A percentile compares a stretch with the other conserved stretches of the same genome.
Conservation (phyloP, 2,888 invertebrate genomes). For the Herminia tarsipennalis region DNA sequence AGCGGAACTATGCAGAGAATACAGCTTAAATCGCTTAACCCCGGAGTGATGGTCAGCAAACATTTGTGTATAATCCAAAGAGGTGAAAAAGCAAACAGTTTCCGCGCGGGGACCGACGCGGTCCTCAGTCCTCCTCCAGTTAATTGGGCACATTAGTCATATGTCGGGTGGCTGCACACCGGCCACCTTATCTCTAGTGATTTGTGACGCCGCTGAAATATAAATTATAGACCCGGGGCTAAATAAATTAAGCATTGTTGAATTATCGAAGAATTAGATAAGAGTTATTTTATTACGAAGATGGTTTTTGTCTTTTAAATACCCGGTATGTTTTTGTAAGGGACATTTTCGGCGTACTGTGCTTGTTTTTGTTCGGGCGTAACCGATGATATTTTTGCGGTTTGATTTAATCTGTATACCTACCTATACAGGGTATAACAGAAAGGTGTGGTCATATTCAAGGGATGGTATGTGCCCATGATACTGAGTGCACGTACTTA, state of each 20-base stretch:
- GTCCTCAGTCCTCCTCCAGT: conserved; percentile 55
- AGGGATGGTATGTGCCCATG: too few relatives aligned
- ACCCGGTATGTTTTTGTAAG: too few relatives aligned
- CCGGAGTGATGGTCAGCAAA: conserved; percentile 21
- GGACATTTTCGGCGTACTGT: too few relatives aligned
- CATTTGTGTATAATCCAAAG: conserved; percentile 64
- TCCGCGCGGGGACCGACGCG: conserved; percentile 30
- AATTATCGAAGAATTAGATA: conserved; percentile 10
- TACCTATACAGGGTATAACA: too few relatives aligned
- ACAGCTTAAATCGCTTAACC: conserved; percentile 5
- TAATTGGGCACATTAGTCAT: conserved; percentile 81
- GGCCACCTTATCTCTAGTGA: conserved; percentile 72
- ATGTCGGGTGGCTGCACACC: conserved; percentile 59
- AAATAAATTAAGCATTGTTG: conserved; percentile 49
- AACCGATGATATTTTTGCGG: too few relatives aligned
- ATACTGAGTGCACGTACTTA: too few relatives aligned
- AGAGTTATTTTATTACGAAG: not conserved
- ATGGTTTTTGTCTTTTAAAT: not conserved
- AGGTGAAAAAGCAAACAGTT: conserved; percentile 71
- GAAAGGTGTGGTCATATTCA: too few relatives aligned
- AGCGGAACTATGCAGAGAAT: not conserved
- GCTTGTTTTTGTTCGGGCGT: too few relatives aligned
- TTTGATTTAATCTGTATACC: too few relatives aligned
- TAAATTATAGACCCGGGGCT: conserved; percentile 60
- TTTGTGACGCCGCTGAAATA: conserved; percentile 74